Conservation (phyloP, 2,888 invertebrate species). For the Electrophaes corylata region DNA sequence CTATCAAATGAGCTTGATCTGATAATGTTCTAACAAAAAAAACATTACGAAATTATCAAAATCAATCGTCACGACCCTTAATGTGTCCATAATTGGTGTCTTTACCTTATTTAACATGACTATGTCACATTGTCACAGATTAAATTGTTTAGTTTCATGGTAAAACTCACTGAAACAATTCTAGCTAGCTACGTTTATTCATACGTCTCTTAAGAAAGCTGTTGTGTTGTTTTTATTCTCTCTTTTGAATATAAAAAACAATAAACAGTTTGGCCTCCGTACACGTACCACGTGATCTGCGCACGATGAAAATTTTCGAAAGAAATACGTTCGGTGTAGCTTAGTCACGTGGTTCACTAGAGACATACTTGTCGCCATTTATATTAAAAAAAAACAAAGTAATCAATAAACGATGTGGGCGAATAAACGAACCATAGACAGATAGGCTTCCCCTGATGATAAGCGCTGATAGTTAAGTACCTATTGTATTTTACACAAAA, state of each 20-base stretch:
- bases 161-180: constrained; percentile 1
- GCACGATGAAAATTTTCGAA: background rate
- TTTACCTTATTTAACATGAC: constrained; percentile 1
- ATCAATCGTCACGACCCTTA: too few species aligned
- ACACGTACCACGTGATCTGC: background rate
- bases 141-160: background rate
- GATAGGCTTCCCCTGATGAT: constrained; percentile 8
- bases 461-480: constrained; percentile 5
- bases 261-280: too few species aligned
- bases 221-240: too few species aligned
- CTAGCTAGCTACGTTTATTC: background rate
- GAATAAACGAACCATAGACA: constrained; percentile 28
- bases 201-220: too few species aligned
- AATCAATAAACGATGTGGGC: constrained; percentile 34
- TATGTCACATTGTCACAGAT: constrained; percentile 2
- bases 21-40: too few species aligned
- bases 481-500: background rate
- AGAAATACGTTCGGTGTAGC: background rate
- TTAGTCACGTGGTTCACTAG: background rate
- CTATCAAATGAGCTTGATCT: too few species aligned
- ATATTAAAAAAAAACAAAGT: background rate
- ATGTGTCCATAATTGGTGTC: too few species aligned
- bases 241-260: too few species aligned
- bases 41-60: too few species aligned
- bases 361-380: background rate